Percentiles rank a stretch among this genome's conserved stretches.
phyloP scores from a whole-genome alignment of 2,797 vertebrate species.

The Microctenopoma steveboyesi region DNA sequence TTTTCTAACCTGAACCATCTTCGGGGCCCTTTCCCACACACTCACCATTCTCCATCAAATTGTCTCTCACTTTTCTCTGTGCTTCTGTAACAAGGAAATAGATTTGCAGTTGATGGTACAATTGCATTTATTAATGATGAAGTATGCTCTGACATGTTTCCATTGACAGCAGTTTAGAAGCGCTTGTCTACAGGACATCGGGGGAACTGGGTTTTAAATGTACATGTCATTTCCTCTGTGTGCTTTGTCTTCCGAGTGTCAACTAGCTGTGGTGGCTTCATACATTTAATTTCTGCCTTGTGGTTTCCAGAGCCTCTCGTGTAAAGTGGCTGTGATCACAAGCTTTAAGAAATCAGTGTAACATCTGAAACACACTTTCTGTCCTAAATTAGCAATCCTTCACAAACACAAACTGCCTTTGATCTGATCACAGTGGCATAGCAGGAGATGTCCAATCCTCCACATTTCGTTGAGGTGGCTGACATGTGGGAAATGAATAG shows the following conservation, averaged over 20 bases:
- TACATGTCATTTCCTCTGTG: constrained; percentile 20
- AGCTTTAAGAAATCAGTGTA: constrained; percentile 28
- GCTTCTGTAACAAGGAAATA: constrained; percentile 25
- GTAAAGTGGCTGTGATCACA: constrained; percentile 27
- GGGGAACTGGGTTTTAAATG: constrained; percentile 12
- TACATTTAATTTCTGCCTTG: constrained; percentile 18
- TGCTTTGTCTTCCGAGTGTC: constrained; percentile 3
- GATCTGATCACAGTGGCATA: constrained; percentile 36
- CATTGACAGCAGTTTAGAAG: constrained; percentile 33
- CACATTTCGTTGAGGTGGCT: constrained; percentile 39
- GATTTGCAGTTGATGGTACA: constrained; percentile 24
- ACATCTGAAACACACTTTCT: constrained; percentile 31
- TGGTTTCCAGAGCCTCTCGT: constrained; percentile 16
- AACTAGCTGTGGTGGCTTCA: constrained; percentile 13
- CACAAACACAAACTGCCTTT: constrained; percentile 44
- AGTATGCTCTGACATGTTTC: constrained; percentile 33
- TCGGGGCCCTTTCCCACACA: constrained; percentile 11
- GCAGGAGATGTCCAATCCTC: constrained; percentile 52
- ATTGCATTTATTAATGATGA: constrained; percentile 51
- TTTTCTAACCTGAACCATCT: not conserved
- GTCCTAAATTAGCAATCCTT: constrained; percentile 26
- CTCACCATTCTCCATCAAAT: constrained; percentile 22
- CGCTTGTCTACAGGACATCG: constrained; percentile 18
- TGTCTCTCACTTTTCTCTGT: constrained; percentile 22
- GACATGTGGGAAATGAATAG: constrained; percentile 41